A percentile compares a stretch with the other conserved stretches of the same genome.
Conservation (phyloP, 2,888 invertebrate species). For the Caenorhabditis sp. region DNA sequence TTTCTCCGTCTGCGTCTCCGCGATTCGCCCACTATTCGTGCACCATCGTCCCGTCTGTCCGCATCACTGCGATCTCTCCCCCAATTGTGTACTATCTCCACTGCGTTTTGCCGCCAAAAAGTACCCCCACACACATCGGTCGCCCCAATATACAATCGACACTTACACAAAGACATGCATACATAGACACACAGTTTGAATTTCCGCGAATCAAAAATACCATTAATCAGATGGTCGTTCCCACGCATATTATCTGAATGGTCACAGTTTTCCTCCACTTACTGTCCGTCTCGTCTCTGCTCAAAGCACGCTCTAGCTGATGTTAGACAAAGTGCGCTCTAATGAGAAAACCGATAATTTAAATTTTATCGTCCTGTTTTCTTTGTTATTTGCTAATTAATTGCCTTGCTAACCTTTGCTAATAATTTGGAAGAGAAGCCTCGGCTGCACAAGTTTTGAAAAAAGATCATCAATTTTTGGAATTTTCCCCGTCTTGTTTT, state of each 20-base stretch:
- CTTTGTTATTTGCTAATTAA: too few species aligned
- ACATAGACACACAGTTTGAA: slow-evolving; percentile 17
- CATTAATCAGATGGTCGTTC: neutral
- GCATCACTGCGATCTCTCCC: slow-evolving; percentile 12
- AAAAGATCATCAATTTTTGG: too few species aligned
- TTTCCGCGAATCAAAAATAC: slow-evolving; percentile 30
- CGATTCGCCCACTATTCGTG: slow-evolving; percentile 6
- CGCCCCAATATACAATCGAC: slow-evolving; percentile 42
- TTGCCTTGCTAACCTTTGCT: too few species aligned
- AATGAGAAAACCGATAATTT: neutral
- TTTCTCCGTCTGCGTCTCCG: slow-evolving; percentile 9
- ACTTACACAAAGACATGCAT: slow-evolving; percentile 35
- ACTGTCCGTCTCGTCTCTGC: neutral
- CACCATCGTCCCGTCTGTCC: slow-evolving; percentile 8
- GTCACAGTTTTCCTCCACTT: neutral
- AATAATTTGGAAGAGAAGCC: too few species aligned
- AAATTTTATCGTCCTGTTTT: slow-evolving; percentile 2
- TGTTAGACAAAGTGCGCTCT: slow-evolving; percentile 6
- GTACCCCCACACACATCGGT: slow-evolving; percentile 40
- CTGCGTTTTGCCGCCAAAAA: slow-evolving; percentile 40
- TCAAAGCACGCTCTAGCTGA: slow-evolving; percentile 21
- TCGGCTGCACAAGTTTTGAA: too few species aligned
- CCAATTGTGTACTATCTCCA: slow-evolving; percentile 14
- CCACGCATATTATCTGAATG: neutral
- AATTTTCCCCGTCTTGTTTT: too few species aligned